Conservation (phyloP, 2,888 invertebrate species). For the Halictus quadricinctus region DNA sequence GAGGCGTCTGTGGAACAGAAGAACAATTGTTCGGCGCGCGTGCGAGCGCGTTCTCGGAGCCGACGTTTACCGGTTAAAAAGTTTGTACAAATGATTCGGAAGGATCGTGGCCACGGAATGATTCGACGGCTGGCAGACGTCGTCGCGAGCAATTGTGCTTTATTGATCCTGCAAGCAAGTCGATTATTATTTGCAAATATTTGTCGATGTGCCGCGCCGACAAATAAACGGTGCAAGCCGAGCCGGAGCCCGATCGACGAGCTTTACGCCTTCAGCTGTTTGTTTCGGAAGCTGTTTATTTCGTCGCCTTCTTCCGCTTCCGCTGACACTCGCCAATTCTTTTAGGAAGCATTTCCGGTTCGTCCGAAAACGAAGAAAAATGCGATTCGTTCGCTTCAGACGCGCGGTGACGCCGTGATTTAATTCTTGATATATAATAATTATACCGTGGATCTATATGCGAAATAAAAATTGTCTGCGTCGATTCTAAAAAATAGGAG, state of each 20-base stretch:
- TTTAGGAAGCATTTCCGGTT: neutral
- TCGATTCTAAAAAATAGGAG: too few species aligned
- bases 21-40: neutral
- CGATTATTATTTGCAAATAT: conserved; percentile 60
- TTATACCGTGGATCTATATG: too few species aligned
- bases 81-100: conserved; percentile 46
- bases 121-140: conserved; percentile 25
- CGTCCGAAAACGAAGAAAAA: neutral
- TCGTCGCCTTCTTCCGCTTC: neutral
- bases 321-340: neutral
- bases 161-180: conserved; percentile 53
- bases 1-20: neutral
- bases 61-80: conserved; percentile 34
- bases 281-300: conserved; percentile 34
- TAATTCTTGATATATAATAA: too few species aligned
- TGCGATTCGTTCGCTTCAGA: neutral
- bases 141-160: conserved; percentile 44
- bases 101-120: neutral
- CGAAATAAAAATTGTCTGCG: too few species aligned
- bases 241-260: conserved; percentile 19
- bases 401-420: too few species aligned
- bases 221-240: conserved; percentile 42
- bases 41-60: neutral
- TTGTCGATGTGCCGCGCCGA: conserved; percentile 47
- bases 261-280: conserved; percentile 41